Percentiles rank a stretch among this genome's conserved stretches.
phyloP scores from a whole-genome alignment of 2,113 vertebrate species.

The Labrus mixtus region DNA sequence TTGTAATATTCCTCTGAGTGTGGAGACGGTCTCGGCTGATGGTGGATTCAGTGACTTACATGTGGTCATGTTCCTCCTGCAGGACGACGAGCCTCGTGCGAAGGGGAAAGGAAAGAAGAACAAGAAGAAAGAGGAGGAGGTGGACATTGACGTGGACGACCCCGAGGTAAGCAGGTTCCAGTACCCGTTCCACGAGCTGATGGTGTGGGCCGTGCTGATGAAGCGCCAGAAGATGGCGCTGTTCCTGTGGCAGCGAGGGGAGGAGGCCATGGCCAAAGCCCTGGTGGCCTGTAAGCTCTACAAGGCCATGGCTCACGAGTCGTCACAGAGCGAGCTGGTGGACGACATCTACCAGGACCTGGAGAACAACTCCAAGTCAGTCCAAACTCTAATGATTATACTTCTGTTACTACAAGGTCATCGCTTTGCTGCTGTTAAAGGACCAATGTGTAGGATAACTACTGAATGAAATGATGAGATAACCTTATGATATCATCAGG shows the following conservation, averaged over 20 bases:
- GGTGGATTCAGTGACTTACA: background rate
- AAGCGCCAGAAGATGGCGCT: conserved; percentile 97
- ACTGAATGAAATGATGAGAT: too few relatives aligned
- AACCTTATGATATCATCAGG: too few relatives aligned
- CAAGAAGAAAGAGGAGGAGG: conserved; percentile 96
- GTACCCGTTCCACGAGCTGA: conserved; percentile 95
- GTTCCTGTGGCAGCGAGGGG: conserved; percentile 96
- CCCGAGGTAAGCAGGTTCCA: conserved; percentile 93
- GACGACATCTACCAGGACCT: conserved; percentile 98
- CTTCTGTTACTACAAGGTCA: too few relatives aligned
- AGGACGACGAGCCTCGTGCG: conserved; percentile 93
- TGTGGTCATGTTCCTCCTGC: background rate
- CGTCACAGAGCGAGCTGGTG: conserved; percentile 94
- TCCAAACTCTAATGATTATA: background rate
- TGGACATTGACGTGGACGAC: conserved; percentile 93
- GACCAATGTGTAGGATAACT: too few relatives aligned
- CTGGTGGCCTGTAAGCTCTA: conserved; percentile 97
- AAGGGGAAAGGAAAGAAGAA: conserved; percentile 91
- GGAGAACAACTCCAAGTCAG: conserved; percentile 96
- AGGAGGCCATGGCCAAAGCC: conserved; percentile 97
- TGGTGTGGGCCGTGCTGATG: conserved; percentile 98
- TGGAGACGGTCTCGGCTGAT: background rate
- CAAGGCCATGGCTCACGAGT: conserved; percentile 98
- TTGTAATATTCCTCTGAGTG: background rate
- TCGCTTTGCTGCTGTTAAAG: too few relatives aligned